Evolutionary conservation across 2,888 invertebrate species (phyloP).

Genomic region (Diplazon laetatorius): DNA sequence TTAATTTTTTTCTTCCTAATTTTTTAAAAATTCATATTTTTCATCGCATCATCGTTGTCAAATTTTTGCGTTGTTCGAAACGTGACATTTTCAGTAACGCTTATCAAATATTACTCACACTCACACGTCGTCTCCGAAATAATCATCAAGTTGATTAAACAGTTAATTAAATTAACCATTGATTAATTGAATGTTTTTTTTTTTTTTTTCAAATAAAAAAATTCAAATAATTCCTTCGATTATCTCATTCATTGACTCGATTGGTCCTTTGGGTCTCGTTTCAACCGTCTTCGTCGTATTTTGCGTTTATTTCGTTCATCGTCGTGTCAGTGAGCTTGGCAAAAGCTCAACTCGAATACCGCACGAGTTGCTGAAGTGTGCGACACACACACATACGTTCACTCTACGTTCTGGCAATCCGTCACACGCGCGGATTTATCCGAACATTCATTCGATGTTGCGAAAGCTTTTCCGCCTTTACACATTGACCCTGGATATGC

Average conservation of each 20-base stretch:
- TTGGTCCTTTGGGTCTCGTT: neutral
- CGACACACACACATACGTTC: neutral
- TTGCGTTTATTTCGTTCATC: constrained; percentile 10
- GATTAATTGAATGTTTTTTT: too few species aligned
- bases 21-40: neutral
- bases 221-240: too few species aligned
- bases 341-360: constrained; percentile 41
- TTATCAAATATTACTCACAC: too few species aligned
- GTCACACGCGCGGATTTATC: constrained; percentile 8
- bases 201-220: too few species aligned
- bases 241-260: too few species aligned
- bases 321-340: too few species aligned
- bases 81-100: too few species aligned
- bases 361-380: constrained; percentile 11
- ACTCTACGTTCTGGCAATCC: neutral
- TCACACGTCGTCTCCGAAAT: too few species aligned
- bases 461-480: constrained; percentile 22
- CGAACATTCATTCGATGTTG: constrained; percentile 5
- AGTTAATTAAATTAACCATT: too few species aligned
- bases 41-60: too few species aligned
- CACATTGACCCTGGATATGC: constrained; percentile 11
- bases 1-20: constrained; percentile 32
- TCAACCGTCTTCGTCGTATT: constrained; percentile 5
- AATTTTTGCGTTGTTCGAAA: too few species aligned
- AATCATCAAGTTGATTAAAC: too few species aligned